These are phyloP conservation scores for Euplexia lucipara DNA, from an alignment of 2,888 invertebrate species.

Conservation along the genomic window DNA sequence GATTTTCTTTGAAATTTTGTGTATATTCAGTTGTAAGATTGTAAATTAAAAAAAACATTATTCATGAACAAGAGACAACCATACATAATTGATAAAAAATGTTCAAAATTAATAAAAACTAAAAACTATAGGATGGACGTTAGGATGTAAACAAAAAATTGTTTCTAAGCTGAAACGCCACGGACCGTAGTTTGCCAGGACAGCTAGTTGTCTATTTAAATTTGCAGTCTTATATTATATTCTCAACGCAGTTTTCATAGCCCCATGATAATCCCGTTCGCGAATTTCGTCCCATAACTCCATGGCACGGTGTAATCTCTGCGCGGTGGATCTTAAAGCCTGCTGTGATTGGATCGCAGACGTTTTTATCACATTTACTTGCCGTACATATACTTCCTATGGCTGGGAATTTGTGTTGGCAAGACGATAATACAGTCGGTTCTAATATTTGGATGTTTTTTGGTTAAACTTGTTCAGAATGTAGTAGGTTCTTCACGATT, in stretches of 20 bases:
- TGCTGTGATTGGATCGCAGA: slow-evolving; percentile 81
- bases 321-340: slow-evolving; percentile 79
- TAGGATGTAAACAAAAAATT: no score
- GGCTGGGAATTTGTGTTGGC: slow-evolving; percentile 56
- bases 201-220: neutral
- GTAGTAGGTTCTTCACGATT: no score
- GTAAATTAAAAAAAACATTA: no score
- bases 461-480: neutral
- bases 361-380: slow-evolving; percentile 75
- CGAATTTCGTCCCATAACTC: slow-evolving; percentile 83
- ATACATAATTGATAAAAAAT: no score
- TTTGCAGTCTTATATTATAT: no score
- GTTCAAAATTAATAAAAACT: no score
- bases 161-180: no score
- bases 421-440: slow-evolving; percentile 42
- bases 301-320: slow-evolving; percentile 78
- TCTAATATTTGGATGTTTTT: slow-evolving; percentile 8
- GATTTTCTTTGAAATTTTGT: no score
- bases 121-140: no score
- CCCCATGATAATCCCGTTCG: slow-evolving; percentile 77
- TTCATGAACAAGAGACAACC: no score
- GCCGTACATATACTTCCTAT: slow-evolving; percentile 26
- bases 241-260: slow-evolving; percentile 61
- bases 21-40: no score
- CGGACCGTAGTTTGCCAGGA: no score